Conservation (phyloP, 92 coral and sea anemone genomes). For the Desmophyllum pertusum region DNA sequence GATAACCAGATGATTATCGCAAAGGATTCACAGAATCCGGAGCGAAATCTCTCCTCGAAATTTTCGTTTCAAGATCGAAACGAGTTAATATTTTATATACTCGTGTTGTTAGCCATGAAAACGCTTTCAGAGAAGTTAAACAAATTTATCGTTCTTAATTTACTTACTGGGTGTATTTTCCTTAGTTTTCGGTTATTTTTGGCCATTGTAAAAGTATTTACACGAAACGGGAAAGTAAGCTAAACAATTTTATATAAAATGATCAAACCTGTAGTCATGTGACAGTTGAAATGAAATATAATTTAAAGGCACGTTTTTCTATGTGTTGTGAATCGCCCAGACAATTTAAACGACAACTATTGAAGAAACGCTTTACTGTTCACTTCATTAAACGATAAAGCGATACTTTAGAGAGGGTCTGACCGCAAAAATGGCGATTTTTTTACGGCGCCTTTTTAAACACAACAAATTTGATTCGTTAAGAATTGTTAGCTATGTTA, state of each 20-base stretch:
- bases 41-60: constrained; percentile 17
- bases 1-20: constrained; percentile 14
- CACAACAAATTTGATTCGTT: neutral
- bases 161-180: neutral
- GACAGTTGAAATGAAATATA: neutral
- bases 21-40: constrained; percentile 43
- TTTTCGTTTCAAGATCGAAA: neutral
- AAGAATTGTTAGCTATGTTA: neutral
- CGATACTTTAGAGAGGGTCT: neutral
- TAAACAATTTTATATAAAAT: constrained; percentile 29
- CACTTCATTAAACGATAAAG: neutral
- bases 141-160: neutral
- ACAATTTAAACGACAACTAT: neutral
- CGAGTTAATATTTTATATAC: constrained; percentile 46
- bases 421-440: neutral
- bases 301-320: neutral
- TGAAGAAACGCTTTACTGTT: neutral
- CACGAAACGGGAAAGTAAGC: constrained; percentile 17
- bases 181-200: neutral
- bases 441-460: neutral
- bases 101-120: constrained; percentile 2
- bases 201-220: too few species aligned
- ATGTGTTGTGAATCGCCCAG: neutral
- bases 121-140: neutral
- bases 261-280: neutral